Conservation (phyloP, 1,140 invertebrate species). For the Pomacea maculata region DNA sequence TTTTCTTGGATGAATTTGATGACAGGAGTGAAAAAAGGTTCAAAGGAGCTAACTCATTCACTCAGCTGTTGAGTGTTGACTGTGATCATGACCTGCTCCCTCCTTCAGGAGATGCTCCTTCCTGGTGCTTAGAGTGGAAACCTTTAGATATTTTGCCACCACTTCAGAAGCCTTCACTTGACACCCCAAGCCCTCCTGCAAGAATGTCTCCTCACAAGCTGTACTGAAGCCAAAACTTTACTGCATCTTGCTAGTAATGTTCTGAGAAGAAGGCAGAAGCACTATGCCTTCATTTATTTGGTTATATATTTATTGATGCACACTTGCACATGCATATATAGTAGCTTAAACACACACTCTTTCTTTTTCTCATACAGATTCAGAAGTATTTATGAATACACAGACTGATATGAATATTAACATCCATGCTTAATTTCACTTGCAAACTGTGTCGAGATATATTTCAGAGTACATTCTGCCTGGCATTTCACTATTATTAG, state of each 20-base stretch:
- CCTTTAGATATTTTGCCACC: conserved; percentile 13
- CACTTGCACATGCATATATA: neutral
- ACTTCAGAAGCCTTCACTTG: conserved; percentile 30
- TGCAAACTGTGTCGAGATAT: neutral
- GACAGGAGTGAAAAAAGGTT: neutral
- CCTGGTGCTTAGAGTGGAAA: neutral
- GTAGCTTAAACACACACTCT: neutral
- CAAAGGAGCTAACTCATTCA: neutral
- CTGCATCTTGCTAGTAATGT: neutral
- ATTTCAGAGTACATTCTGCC: neutral
- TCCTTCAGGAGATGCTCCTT: neutral
- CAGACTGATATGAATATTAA: too few relatives aligned
- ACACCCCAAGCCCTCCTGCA: conserved; percentile 33
- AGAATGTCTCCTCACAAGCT: conserved; percentile 26
- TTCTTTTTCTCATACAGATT: neutral
- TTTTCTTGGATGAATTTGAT: neutral
- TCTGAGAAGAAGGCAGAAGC: neutral
- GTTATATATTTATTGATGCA: neutral
- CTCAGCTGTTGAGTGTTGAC: neutral
- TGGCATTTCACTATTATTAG: neutral
- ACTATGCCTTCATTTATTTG: neutral
- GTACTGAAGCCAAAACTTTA: neutral
- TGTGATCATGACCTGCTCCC: neutral
- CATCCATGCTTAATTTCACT: neutral
- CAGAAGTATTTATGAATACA: neutral